Percentiles rank a stretch among this genome's conserved stretches.
Evolutionary conservation across 2,888 invertebrate genomes (phyloP).

Genomic region (Physocephala rufipes): DNA sequence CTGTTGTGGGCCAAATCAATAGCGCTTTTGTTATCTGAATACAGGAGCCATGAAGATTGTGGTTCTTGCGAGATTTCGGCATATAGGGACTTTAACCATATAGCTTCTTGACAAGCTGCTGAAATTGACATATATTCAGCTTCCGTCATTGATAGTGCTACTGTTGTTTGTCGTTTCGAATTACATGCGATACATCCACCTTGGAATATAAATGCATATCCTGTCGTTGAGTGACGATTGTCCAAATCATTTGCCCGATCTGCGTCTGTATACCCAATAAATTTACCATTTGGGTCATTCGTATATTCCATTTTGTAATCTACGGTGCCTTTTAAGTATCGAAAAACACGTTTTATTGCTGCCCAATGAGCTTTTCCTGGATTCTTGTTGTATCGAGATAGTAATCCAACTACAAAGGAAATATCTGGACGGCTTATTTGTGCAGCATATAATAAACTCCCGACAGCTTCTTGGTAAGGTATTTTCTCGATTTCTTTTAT

Average conservation of each 20-base stretch:
- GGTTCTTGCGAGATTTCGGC: conserved; percentile 18
- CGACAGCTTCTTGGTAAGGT: conserved; percentile 22
- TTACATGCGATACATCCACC: conserved; percentile 26
- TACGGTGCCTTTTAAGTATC: conserved; percentile 42
- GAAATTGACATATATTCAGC: conserved; percentile 33
- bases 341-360: conserved; percentile 40
- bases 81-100: conserved; percentile 30
- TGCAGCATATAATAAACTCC: conserved; percentile 1
- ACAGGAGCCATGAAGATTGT: conserved; percentile 27
- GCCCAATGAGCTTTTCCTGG: conserved; percentile 44
- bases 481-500: conserved; percentile 16
- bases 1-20: conserved; percentile 31
- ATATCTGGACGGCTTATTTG: conserved; percentile 21
- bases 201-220: conserved; percentile 19
- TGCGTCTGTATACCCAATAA: conserved; percentile 18
- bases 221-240: conserved; percentile 1
- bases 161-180: conserved; percentile 37
- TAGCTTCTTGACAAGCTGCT: conserved; percentile 29
- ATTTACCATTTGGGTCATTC: background rate
- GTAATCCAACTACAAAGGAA: conserved; percentile 19
- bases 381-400: conserved; percentile 32
- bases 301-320: conserved; percentile 15
- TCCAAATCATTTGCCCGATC: conserved; percentile 19
- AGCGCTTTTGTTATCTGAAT: conserved; percentile 36
- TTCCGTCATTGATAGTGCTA: conserved; percentile 33